Percentiles rank a stretch among this genome's conserved stretches.
Evolutionary conservation across 2,888 invertebrate species (phyloP).

Genomic region (Hololepta plana): DNA sequence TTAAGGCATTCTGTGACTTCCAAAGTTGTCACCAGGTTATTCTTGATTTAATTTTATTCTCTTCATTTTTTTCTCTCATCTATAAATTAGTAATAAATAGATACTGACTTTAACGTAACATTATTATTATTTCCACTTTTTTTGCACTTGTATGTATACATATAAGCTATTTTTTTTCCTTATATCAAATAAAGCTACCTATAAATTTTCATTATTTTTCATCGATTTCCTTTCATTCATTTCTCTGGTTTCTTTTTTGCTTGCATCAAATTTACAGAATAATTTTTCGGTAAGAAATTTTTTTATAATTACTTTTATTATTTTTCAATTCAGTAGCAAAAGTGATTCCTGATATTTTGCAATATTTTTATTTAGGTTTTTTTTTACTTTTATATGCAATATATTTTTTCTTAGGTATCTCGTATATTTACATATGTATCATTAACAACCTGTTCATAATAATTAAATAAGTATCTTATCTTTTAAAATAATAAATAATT

Average conservation of each 20-base stretch:
- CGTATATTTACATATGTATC: conserved; percentile 22
- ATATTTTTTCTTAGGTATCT: too few species aligned
- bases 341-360: conserved; percentile 23
- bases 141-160: conserved; percentile 12
- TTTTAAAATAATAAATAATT: too few species aligned
- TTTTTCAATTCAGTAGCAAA: conserved; percentile 19
- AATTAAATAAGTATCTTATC: too few species aligned
- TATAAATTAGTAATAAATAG: conserved; percentile 13
- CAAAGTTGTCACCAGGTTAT: conserved; percentile 21
- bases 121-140: too few species aligned
- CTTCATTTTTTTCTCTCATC: too few species aligned
- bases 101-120: conserved; percentile 12
- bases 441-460: conserved; percentile 19
- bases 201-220: conserved; percentile 9
- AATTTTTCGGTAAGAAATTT: conserved; percentile 6
- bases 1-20: conserved; percentile 26
- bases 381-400: conserved; percentile 6
- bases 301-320: too few species aligned
- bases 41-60: too few species aligned
- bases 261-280: conserved; percentile 11
- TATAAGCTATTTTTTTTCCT: conserved; percentile 11
- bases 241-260: too few species aligned
- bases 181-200: conserved; percentile 12
- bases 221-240: too few species aligned
- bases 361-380: conserved; percentile 19